phyloP scores from a whole-genome alignment of 2,888 invertebrate genomes.

The Monoplex corrugatus region DNA sequence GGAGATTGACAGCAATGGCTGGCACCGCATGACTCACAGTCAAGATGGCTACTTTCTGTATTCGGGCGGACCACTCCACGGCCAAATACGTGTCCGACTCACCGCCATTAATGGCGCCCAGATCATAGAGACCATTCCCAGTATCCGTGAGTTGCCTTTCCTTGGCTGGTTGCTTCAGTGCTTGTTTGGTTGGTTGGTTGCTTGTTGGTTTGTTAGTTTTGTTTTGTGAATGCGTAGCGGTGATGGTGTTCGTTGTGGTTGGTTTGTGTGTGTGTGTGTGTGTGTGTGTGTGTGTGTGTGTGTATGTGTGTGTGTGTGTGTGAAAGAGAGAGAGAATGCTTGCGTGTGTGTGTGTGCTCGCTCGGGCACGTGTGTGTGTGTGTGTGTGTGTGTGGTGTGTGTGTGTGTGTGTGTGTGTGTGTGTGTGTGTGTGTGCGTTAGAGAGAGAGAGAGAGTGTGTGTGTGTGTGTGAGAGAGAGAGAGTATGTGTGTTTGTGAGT shows the following conservation, averaged over 20 bases:
- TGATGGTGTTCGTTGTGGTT: neutral
- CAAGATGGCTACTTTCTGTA: slow-evolving; percentile 67
- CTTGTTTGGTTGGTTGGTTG: neutral
- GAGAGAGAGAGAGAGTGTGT: neutral
- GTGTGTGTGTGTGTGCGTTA: neutral
- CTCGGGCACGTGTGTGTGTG: slow-evolving; percentile 11
- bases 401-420: slow-evolving; percentile 12
- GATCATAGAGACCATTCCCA: slow-evolving; percentile 60
- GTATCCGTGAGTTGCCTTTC: slow-evolving; percentile 59
- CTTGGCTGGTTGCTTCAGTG: neutral
- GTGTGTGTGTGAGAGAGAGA: too few species aligned
- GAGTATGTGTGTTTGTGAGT: neutral
- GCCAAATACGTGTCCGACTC: slow-evolving; percentile 59
- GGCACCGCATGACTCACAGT: slow-evolving; percentile 59
- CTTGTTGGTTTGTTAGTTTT: neutral
- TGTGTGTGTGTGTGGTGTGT: slow-evolving; percentile 5
- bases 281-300: neutral
- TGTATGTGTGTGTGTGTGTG: neutral
- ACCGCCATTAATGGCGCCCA: slow-evolving; percentile 64
- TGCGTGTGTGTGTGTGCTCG: slow-evolving; percentile 24
- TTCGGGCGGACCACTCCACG: slow-evolving; percentile 42
- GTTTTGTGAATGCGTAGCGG: neutral
- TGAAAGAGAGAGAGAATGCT: too few species aligned
- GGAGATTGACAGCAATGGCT: slow-evolving; percentile 57
- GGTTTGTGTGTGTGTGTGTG: neutral